Evolutionary conservation across 2,888 invertebrate species (phyloP).

Genomic region (Scaptomyza parva): DNA sequence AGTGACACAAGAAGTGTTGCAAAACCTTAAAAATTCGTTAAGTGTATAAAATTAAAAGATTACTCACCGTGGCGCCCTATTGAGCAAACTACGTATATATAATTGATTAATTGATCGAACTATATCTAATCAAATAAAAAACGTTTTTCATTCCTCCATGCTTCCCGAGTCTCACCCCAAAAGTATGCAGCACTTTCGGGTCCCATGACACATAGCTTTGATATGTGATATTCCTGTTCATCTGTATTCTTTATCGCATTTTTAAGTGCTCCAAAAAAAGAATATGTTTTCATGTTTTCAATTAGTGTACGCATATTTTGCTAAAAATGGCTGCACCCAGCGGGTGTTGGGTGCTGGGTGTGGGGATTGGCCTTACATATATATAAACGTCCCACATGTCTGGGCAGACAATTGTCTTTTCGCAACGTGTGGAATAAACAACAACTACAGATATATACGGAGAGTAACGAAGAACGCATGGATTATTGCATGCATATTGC

Average conservation of each 20-base stretch:
- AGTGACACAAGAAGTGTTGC: neutral
- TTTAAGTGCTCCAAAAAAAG: slow-evolving; percentile 39
- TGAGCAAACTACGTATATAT: no score
- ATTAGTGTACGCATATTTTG: slow-evolving; percentile 44
- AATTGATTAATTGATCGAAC: neutral
- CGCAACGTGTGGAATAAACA: slow-evolving; percentile 3
- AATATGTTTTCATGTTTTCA: slow-evolving; percentile 60
- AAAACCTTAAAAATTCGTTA: neutral
- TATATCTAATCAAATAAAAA: neutral
- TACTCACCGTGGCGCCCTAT: no score
- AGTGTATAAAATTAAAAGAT: no score
- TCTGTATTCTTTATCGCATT: slow-evolving; percentile 34
- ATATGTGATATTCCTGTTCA: slow-evolving; percentile 1
- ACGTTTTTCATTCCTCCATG: neutral
- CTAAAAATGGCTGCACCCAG: slow-evolving; percentile 51
- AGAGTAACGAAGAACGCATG: slow-evolving; percentile 4
- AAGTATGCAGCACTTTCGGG: slow-evolving; percentile 30
- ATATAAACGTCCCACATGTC: slow-evolving; percentile 30
- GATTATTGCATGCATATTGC: slow-evolving; percentile 35
- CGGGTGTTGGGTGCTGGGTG: slow-evolving; percentile 36
- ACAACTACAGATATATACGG: slow-evolving; percentile 14
- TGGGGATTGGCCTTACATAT: slow-evolving; percentile 27
- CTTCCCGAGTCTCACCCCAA: slow-evolving; percentile 5
- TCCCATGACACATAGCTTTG: slow-evolving; percentile 3
- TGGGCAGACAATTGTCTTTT: slow-evolving; percentile 14